Base-by-base conservation (phyloP, 2,888 invertebrate species). In the Synanthedon myopaeformis region DNA sequence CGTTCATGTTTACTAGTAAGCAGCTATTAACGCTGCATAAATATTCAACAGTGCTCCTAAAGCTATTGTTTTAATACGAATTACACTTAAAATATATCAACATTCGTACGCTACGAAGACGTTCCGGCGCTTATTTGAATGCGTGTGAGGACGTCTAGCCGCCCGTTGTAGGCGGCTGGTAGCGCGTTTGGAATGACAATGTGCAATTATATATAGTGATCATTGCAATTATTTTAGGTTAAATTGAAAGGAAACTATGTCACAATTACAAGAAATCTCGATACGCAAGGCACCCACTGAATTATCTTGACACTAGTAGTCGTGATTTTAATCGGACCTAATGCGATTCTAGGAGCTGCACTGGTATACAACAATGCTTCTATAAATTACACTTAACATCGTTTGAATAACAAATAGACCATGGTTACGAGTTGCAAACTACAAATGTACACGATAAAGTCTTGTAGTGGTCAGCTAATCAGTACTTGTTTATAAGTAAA, bases 31-130 rank as follows among this genome's bases (percentile, higher is more conserved):
- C 17, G 13, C 3, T 54, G 57, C 58, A 63, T 69, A 65, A 62
- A 63, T 67, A 69, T 70, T 70, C 66, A 63, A 56, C 56, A 57
- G 57, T 55, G 57, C 59, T 59, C 65, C 54, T 55, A 60, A 54
- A 64, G 66, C 72, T 66, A 74, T 74, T 71, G 71, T 71, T 72
- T 64, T 66, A 60, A 60, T 63, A 64, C 67, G 67, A 67, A 71
- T 71, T 59, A 73, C 67, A 63, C 71, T 69, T 66, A 66, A 66
- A 79, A 74, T 77, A 79, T 76, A 74, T 65, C 62, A 69, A 77
- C 77, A 80, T 84, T 81, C 70, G 82, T 84, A 84, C 63, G 80
- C 82, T 61, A 67, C 63, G 62, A 66, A 68, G 72, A 72, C 68
- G 69, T 64, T 49, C 66, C 61, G 64, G 58, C 60, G 69, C 77